phyloP scores from a whole-genome alignment of 2,888 invertebrate species.

The Scrobipalpa atriplicella region DNA sequence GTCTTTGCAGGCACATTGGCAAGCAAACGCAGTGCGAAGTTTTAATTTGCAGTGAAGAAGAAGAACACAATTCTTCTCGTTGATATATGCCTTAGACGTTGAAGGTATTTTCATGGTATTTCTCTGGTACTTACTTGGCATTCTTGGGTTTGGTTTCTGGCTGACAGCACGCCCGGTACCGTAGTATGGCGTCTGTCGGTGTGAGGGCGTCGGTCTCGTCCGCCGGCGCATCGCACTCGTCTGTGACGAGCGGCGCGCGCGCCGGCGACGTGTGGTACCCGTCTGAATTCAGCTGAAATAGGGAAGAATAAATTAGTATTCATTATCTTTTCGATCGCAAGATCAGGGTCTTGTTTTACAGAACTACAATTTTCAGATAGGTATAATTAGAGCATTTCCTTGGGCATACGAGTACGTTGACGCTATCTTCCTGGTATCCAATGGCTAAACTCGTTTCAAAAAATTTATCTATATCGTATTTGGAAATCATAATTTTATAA shows the following conservation, averaged over 20 bases:
- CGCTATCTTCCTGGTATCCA: no score
- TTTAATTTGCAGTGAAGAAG: no score
- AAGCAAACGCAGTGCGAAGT: no score
- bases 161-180: conserved; percentile 76
- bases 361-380: neutral
- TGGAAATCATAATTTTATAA: no score
- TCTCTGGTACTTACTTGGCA: conserved; percentile 92
- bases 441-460: no score
- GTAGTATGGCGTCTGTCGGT: conserved; percentile 68
- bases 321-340: neutral
- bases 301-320: neutral
- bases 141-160: conserved; percentile 89
- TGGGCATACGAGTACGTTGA: no score
- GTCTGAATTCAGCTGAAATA: conserved; percentile 90
- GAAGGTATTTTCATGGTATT: neutral
- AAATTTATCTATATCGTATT: no score
- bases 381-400: no score
- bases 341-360: neutral
- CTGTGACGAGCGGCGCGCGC: conserved; percentile 89
- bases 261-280: conserved; percentile 95
- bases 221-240: conserved; percentile 87
- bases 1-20: no score
- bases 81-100: no score
- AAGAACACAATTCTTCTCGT: no score
- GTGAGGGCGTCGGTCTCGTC: conserved; percentile 85